Evolutionary conservation across 2,888 invertebrate species (phyloP).

Genomic region (Icerya purchasi): DNA sequence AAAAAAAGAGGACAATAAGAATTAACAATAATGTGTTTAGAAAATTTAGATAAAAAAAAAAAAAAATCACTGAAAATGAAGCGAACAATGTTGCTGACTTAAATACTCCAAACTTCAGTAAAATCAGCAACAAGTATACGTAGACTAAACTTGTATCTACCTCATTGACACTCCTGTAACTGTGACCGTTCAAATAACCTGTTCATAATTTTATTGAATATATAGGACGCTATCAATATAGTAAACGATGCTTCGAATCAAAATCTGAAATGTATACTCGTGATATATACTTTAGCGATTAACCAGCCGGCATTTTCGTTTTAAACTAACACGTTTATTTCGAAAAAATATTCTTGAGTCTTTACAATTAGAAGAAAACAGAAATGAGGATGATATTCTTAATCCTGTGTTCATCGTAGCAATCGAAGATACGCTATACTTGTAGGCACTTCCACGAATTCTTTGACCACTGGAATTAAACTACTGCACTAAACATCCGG

Average conservation of each 20-base stretch:
- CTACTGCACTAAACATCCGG: conserved; percentile 29
- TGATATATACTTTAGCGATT: conserved; percentile 77
- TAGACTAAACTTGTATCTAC: conserved; percentile 75
- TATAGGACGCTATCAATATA: conserved; percentile 13
- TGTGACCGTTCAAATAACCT: conserved; percentile 70
- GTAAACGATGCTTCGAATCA: conserved; percentile 24
- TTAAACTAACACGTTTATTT: conserved; percentile 67
- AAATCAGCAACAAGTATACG: conserved; percentile 38
- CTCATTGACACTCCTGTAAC: conserved; percentile 71
- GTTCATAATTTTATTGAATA: conserved; percentile 47
- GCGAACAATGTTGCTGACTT: conserved; percentile 68
- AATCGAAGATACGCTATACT: conserved; percentile 7
- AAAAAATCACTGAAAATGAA: conserved; percentile 63
- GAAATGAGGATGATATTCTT: conserved; percentile 2
- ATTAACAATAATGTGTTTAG: conserved; percentile 78
- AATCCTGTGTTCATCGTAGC: too few species aligned
- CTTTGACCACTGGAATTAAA: conserved; percentile 4
- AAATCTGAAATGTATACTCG: conserved; percentile 57
- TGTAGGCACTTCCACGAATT: background rate
- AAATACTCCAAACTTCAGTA: conserved; percentile 26
- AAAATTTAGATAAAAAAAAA: conserved; percentile 85
- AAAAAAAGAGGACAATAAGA: too few species aligned
- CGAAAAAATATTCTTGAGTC: conserved; percentile 51
- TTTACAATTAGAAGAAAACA: conserved; percentile 37
- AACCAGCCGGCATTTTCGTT: conserved; percentile 91